Base-by-base conservation (phyloP, 2,888 invertebrate genomes). In the Agriopis aurantiaria region DNA sequence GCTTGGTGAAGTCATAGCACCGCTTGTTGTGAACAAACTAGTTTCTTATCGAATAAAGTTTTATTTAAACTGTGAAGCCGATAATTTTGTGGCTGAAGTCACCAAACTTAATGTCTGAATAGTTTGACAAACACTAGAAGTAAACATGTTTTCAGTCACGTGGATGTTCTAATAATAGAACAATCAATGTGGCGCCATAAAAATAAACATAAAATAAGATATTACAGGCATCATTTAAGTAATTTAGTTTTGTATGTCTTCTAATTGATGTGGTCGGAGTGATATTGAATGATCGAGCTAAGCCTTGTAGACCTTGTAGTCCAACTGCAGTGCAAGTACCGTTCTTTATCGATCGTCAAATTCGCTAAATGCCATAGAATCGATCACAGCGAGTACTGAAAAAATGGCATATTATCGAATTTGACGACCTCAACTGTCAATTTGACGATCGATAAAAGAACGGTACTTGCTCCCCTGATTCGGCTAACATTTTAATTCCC, bases 1-100 rank as follows among this genome's bases (percentile, higher is more conserved):
- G 51, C 51, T 52, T 33, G 67, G 51, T 64, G 67, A 67, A 67
- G 71, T 71, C 71, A 71, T 62, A 61, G 49, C 51, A 23, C 14
- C 45, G 57, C n/a, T 45, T 61, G 56, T 41, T 10, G 53, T 45
- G 45, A 23, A 61, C 40, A 12, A 48, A 64, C 40, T 23, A 59
- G 48, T 48, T 58, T 49, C 59, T 59, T 14, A n/a, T 49, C 33
- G 33, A 33, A 33, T 33, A 33, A 33, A 33, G 33, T 33, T 33
- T 33, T 33, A 33, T 33, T 33, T 33, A 33, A 58, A 58, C 45
- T 11, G 2, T 14, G 8, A 49, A 14, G 9, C 0, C 17, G 9
- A 11, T 23, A 23, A 52, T 33, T 23, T 52, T 11, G 52, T 23
- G 11, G 52, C 17, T 23, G 17, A 23, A 23, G 17, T 14, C 5